These are phyloP conservation scores for Grallaria varia DNA, from an alignment of 2,113 vertebrate species.

Conservation along the genomic window DNA sequence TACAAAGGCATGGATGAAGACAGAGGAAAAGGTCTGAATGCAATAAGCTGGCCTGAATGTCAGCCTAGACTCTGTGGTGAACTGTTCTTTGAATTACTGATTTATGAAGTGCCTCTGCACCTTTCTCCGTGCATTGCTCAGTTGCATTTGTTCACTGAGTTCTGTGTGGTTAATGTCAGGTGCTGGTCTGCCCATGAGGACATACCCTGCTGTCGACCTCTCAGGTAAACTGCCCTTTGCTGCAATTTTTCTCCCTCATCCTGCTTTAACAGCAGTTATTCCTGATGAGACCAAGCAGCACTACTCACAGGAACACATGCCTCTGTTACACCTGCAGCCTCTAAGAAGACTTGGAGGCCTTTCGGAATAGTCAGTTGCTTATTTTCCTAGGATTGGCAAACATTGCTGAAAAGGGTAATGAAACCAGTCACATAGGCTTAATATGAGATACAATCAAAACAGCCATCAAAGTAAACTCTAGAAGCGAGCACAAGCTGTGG, in stretches of 20 bases:
- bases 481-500: not conserved
- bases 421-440: not conserved
- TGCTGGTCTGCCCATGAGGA: not conserved
- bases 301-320: not conserved
- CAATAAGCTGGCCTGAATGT: not conserved
- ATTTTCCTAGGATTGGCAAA: not conserved
- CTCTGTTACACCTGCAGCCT: not conserved
- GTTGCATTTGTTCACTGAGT: not conserved
- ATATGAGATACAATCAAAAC: not conserved
- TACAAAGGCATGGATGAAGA: not conserved
- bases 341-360: not conserved
- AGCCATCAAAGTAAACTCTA: not conserved
- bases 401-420: not conserved
- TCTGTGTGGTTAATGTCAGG: not conserved
- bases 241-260: not conserved
- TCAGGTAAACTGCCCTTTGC: not conserved
- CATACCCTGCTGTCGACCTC: not conserved
- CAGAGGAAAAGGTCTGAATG: not conserved
- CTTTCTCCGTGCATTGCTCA: not conserved
- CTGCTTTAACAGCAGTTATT: not conserved
- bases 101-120: constrained; percentile 1
- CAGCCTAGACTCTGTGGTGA: not conserved
- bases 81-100: not conserved
- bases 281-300: not conserved
- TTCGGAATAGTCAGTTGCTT: not conserved